phyloP scores from a whole-genome alignment of 2,113 vertebrate species.

The Stegostoma tigrinum region DNA sequence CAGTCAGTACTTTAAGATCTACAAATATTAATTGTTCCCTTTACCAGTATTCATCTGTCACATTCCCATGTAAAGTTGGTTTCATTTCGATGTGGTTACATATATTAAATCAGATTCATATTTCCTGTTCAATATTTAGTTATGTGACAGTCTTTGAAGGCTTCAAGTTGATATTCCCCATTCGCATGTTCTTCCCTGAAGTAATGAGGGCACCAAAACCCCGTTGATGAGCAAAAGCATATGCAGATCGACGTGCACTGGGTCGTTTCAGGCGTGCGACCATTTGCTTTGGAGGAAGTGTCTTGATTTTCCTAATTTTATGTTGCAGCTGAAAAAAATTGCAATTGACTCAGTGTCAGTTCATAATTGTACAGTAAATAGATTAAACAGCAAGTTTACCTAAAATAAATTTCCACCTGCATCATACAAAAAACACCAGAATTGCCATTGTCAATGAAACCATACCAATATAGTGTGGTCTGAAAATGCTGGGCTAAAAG shows the following conservation, averaged over 20 bases:
- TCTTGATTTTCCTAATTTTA: constrained; percentile 60
- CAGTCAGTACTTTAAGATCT: neutral
- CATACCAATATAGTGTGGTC: neutral
- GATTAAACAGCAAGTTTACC: neutral
- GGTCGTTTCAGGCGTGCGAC: constrained; percentile 48
- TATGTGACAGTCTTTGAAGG: neutral
- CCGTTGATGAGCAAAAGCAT: constrained; percentile 86
- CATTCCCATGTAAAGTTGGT: neutral
- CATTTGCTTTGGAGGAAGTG: constrained; percentile 47
- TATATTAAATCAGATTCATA: neutral
- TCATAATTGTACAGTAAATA: neutral
- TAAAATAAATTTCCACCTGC: neutral
- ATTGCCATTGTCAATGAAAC: neutral
- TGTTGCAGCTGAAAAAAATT: constrained; percentile 57
- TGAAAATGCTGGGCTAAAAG: neutral
- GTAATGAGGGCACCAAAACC: constrained; percentile 87
- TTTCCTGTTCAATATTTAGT: neutral
- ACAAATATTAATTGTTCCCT: neutral
- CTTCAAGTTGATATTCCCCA: constrained; percentile 40
- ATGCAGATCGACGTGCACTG: constrained; percentile 74
- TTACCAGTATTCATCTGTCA: neutral
- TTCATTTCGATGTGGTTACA: neutral
- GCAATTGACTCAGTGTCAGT: neutral
- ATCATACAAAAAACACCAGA: neutral
- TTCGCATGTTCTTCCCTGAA: constrained; percentile 69